phyloP scores from a whole-genome alignment of 1,140 invertebrate genomes.

The Pseudomyrmex gracilis region DNA sequence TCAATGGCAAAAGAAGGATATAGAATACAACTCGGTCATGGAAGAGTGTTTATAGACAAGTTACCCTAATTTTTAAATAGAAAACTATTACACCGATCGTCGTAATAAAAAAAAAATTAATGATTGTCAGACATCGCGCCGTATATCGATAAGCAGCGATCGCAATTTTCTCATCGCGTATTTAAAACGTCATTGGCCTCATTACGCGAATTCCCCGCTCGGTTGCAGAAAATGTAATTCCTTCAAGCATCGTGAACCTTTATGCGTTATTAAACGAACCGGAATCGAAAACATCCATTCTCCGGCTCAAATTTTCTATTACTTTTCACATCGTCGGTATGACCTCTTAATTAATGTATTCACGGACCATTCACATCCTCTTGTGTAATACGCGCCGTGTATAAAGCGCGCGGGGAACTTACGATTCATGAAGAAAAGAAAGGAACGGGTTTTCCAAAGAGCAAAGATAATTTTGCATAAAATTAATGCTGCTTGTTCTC shows the following conservation, averaged over 20 bases:
- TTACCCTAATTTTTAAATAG: constrained; percentile 49
- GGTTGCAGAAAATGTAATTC: constrained; percentile 43
- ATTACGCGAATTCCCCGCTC: constrained; percentile 32
- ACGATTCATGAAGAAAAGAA: constrained; percentile 47
- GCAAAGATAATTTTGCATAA: constrained; percentile 56
- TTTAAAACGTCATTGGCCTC: constrained; percentile 60
- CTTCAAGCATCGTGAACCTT: constrained; percentile 33
- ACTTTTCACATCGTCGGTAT: constrained; percentile 22
- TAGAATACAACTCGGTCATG: background rate
- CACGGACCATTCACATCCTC: constrained; percentile 43
- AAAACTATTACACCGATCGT: constrained; percentile 20
- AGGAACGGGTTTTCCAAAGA: constrained; percentile 25
- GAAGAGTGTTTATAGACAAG: constrained; percentile 20
- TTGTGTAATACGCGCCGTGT: constrained; percentile 14
- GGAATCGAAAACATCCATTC: constrained; percentile 35
- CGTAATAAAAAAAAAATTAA: background rate
- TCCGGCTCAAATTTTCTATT: constrained; percentile 49
- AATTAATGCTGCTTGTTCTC: constrained; percentile 57
- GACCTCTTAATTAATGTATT: constrained; percentile 51
- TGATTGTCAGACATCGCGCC: background rate
- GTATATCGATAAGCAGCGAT: constrained; percentile 28
- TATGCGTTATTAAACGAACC: constrained; percentile 58
- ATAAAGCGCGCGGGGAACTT: constrained; percentile 17
- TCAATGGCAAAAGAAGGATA: constrained; percentile 62
- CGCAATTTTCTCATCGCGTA: constrained; percentile 57